Base-by-base conservation (phyloP, 1,140 invertebrate species). In the Branchinecta lynchi region DNA sequence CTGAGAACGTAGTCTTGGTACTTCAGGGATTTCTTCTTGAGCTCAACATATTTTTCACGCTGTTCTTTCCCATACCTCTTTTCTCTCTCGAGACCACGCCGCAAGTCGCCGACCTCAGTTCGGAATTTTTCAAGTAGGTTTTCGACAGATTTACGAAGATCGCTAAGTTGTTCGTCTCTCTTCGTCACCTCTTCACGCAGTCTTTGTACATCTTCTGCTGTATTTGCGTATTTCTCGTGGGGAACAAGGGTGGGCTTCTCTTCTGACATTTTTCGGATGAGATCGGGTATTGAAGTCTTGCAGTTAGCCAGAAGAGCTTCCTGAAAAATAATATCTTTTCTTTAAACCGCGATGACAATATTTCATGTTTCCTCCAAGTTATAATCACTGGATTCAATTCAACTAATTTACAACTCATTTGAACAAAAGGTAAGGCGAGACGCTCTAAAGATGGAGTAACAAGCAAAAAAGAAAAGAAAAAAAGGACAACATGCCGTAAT, bases 51-150 rank as follows among this genome's bases (percentile, higher is more conserved):
- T 20, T 60, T 60, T 60, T 60, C 51, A 12, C 51, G 12, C 17
- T 60, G 51, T 60, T 60, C 51, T 20, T 60, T 60, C 17, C 51
- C 51, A 60, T 60, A 60, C 51, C 17, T 12, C 17, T 60, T 60
- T 12, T 12, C 12, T 60, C 17, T 20, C 6, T 60, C 51, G 2
- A 60, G 51, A 60, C 2, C 17, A 3, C 6, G 12, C 17, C 17
- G 12, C 6, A 60, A 12, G 51, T 15, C 12, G 12, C 6, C 6
- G 6, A 60, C 51, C 6, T 60, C 51, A 60, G 51, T 60, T 60
- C 51, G 51, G 51, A 15, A 20, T 60, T 20, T 60, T 20, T 60
- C 51, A 15, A 60, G 12, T 1, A 60, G 12, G 17, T 12, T 20
- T 20, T 60, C 17, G 51, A 60, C 17, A 6, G 51, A 60, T 1